Conservation (phyloP, 2,797 vertebrate genomes). For the Synanceia verrucosa region DNA sequence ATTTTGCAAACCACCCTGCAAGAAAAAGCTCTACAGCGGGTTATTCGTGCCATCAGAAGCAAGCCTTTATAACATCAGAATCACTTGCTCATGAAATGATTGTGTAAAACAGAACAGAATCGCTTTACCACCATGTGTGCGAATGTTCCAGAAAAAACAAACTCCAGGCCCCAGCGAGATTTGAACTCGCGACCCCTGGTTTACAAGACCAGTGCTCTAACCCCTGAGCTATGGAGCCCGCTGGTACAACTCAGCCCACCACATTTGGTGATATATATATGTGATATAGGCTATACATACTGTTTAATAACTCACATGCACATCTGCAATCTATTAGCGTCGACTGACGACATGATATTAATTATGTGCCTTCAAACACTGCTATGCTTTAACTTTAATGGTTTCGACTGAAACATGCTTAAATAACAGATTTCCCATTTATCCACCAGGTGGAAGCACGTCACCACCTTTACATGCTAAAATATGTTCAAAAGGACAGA, state of each 20-base stretch:
- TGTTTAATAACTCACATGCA: no score
- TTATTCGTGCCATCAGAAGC: no score
- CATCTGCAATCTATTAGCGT: background rate
- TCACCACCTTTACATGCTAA: background rate
- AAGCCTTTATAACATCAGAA: no score
- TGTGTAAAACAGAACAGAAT: no score
- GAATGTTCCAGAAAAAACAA: no score
- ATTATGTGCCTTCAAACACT: background rate
- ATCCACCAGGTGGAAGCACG: conserved; percentile 42
- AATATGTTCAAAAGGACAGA: no score
- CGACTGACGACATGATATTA: background rate
- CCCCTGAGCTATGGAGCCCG: conserved; percentile 78
- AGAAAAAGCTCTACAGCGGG: no score
- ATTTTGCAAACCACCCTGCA: no score
- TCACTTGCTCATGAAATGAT: no score
- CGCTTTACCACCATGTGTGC: no score
- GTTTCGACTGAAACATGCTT: background rate
- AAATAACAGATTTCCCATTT: fast-evolving
- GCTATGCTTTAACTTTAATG: background rate
- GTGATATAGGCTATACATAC: no score
- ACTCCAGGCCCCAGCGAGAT: conserved; percentile 85
- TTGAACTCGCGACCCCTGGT: conserved; percentile 85
- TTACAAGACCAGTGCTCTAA: conserved; percentile 84
- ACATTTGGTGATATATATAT: fast-evolving
- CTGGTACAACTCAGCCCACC: fast-evolving